Base-by-base conservation (phyloP, 2,113 vertebrate species). In the Mandrillus leucophaeus region DNA sequence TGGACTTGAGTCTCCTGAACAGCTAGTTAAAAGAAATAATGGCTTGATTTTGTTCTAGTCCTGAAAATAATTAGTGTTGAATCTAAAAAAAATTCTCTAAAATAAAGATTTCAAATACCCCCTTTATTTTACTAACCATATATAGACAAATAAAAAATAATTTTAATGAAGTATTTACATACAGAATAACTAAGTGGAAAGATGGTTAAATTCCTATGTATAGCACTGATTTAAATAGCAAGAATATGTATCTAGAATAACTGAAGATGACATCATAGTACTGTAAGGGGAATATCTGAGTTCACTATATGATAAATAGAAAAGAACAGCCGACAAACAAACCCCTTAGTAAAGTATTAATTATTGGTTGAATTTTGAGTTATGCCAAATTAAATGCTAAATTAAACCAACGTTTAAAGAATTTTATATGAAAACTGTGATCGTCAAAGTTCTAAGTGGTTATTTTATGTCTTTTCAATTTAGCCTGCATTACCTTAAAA, bases 11-110 rank as follows among this genome's bases (percentile, higher is more conserved):
- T 98, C 98, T 98, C 97, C 96, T 87, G 95, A 96, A 97, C 45
- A 97, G 95, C 75, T 98, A 48, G 75, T 78, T 78, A 98, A 98
- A 98, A 98, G 97, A 98, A 98, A 98, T 98, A 98, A 98, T 98
- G 91, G 95, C 93, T 96, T 40, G 22, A 48, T 86, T 93, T 94
- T 96, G 17, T 96, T 73, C 45, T 93, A 73, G 72, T n/a, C 25
- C 61, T 20, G 43, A 94, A 94, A 92, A 59, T 78, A 95, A 48
- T 90, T 55, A 95, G 23, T 96, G 84, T 22, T 95, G 30, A 72
- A 90, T 90, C 43, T 87, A 92, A 96, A 94, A 95, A 48, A 89
- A 35, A 38, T 75, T 94, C 43, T 76, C 35, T 80, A 92, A 79
- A 81, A 88, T 43, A 92, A 84, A 92, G 18, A 75, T 23, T 82